phyloP scores from a whole-genome alignment of 2,797 vertebrate genomes.

The Salmo trutta region DNA sequence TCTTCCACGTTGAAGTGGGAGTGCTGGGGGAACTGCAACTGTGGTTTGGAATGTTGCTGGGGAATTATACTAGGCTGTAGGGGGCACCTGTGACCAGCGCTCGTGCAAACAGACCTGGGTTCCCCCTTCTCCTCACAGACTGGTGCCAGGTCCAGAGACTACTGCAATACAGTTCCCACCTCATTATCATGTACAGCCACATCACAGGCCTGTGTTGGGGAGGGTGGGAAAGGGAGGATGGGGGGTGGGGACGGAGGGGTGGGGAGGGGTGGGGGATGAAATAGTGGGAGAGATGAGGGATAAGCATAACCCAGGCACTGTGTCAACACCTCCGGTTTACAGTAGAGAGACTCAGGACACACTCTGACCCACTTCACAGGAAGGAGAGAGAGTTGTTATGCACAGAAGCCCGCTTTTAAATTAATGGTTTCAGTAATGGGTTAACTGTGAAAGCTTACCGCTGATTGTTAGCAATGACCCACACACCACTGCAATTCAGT shows the following conservation, averaged over 20 bases:
- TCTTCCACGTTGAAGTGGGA: constrained; percentile 81
- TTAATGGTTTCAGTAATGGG: constrained; percentile 63
- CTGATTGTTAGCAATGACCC: constrained; percentile 65
- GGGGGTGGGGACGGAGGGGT: constrained; percentile 56
- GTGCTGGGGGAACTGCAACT: constrained; percentile 41
- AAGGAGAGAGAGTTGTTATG: constrained; percentile 61
- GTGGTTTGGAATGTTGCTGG: background rate
- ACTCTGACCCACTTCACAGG: constrained; percentile 66
- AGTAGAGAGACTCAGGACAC: constrained; percentile 40
- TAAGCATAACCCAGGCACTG: constrained; percentile 42
- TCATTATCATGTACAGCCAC: constrained; percentile 80
- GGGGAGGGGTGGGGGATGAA: constrained; percentile 56
- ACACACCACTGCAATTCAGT: constrained; percentile 62
- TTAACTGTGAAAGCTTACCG: constrained; percentile 61
- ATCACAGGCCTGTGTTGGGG: constrained; percentile 74
- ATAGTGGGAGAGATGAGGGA: constrained; percentile 59
- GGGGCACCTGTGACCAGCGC: constrained; percentile 68
- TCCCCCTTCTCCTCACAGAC: constrained; percentile 58
- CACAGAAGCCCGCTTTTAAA: constrained; percentile 54
- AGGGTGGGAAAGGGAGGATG: constrained; percentile 51
- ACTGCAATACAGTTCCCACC: constrained; percentile 80
- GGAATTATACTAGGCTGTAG: constrained; percentile 58
- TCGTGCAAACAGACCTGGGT: background rate
- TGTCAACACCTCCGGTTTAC: constrained; percentile 53
- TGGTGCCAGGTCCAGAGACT: constrained; percentile 70